A percentile compares a stretch with the other conserved stretches of the same genome.
Evolutionary conservation across 2,113 vertebrate genomes (phyloP).

Genomic region (Lanius ludovicianus): DNA sequence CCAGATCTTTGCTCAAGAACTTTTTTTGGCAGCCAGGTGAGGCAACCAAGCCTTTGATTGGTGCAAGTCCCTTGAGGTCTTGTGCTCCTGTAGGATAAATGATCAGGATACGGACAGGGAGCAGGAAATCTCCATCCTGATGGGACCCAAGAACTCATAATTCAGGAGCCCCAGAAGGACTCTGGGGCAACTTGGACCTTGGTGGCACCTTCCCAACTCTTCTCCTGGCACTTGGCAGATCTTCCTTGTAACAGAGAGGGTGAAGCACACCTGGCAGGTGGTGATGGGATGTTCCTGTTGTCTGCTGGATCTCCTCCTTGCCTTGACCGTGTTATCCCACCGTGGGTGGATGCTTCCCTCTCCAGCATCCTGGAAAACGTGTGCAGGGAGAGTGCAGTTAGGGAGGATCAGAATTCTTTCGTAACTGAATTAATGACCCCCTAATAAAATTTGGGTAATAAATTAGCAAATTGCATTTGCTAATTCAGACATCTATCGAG

Average conservation of each 20-base stretch:
- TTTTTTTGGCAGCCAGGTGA: neutral
- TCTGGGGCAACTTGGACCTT: neutral
- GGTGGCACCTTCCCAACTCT: neutral
- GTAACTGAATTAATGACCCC: constrained; percentile 1
- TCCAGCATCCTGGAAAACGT: neutral
- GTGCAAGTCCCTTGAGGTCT: accelerated
- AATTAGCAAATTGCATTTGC: neutral
- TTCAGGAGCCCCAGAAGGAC: neutral
- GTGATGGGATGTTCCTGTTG: neutral
- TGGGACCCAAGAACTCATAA: neutral
- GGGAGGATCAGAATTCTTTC: neutral
- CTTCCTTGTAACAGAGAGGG: neutral
- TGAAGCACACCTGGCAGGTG: neutral
- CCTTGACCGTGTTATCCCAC: neutral
- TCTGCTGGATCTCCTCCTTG: neutral
- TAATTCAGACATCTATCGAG: neutral
- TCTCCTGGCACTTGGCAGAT: neutral
- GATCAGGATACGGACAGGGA: neutral
- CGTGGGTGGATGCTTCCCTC: neutral
- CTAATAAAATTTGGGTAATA: neutral
- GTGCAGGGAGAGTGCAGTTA: neutral
- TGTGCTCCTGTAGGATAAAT: neutral
- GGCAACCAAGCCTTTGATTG: neutral
- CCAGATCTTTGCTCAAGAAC: neutral
- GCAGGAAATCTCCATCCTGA: neutral